Evolutionary conservation across 2,113 vertebrate species (phyloP), one percentile per base, ranked within the genome.

Genomic region (Saguinus midas): DNA sequence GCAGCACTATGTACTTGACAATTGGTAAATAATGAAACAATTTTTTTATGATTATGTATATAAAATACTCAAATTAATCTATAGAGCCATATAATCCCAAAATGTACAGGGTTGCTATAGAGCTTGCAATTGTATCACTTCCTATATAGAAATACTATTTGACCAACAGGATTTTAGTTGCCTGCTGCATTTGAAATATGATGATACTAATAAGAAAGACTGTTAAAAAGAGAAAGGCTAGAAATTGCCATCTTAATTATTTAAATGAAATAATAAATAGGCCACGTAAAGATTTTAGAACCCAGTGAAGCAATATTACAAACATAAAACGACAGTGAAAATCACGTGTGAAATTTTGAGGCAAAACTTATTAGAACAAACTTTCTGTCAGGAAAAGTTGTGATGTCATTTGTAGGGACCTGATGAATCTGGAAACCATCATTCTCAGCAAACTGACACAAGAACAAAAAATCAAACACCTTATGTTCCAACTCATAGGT

Each of bases 251-350:
- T 73, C 35, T 83, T 96, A 0, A 4, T 58, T 78, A 50, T 76
- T 90, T 82, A 87, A 96, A 43, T 90, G 11, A 87, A 83, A 94
- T 89, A 95, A 86, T 92, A 37, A 80, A 61, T 85, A 45, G 43
- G 20, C 20, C 43, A 57, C 66, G 55, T 57, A 50, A 92, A 94
- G 79, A 90, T 83, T 93, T 90, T 87, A 84, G 81, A 87, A 37
- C 17, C 72, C 29, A 83, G 0, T 87, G 75, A 95, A 76, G 20
- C 40, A 75, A 10, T 83, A 79, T 58, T 66, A 83, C 6, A 86
- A 70, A 43, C 17, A 50, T 58, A 92, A 83, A 83, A 79, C 45
- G 48, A 50, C 73, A 86, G 29, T 79, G 29, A 89, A 72, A 80
- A 55, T 29, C 68, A 0, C 20, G 48, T 40, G 17, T 81, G 82